A percentile compares a stretch with the other conserved stretches of the same genome.
phyloP scores from a whole-genome alignment of 2,113 vertebrate genomes.

The Caloenas nicobarica region DNA sequence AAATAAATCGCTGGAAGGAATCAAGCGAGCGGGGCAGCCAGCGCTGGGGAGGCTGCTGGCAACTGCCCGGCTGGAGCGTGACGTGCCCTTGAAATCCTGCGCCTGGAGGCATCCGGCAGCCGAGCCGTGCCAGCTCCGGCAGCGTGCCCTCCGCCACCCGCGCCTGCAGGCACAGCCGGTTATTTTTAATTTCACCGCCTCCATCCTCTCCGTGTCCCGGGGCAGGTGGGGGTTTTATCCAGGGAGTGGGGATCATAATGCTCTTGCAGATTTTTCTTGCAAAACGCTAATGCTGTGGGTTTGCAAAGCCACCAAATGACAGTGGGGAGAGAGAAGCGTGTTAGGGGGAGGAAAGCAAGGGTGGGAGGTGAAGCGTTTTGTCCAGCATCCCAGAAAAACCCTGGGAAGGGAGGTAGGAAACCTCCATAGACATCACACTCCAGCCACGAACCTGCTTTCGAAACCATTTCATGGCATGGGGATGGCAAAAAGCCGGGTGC shows the following conservation, averaged over 20 bases:
- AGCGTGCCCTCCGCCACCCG: background rate
- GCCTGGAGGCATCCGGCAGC: background rate
- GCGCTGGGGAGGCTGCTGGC: conserved; percentile 10
- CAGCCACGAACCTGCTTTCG: background rate
- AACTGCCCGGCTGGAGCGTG: background rate
- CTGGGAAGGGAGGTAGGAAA: background rate
- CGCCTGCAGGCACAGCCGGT: background rate
- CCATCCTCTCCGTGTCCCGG: background rate
- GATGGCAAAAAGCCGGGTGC: background rate
- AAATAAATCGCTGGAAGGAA: background rate
- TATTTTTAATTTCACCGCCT: background rate
- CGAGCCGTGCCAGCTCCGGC: background rate
- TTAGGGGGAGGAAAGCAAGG: background rate
- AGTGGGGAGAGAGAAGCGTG: background rate
- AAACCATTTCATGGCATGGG: accelerated
- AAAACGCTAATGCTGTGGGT: background rate
- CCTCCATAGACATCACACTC: accelerated
- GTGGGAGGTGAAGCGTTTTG: background rate
- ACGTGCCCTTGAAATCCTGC: conserved; percentile 26
- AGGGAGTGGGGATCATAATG: accelerated
- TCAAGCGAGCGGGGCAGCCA: background rate
- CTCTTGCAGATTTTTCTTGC: background rate
- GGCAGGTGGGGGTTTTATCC: accelerated
- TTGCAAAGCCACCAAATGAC: accelerated
- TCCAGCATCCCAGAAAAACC: background rate